Evolutionary conservation across 2,888 invertebrate species (phyloP).

Genomic region (Actias luna): DNA sequence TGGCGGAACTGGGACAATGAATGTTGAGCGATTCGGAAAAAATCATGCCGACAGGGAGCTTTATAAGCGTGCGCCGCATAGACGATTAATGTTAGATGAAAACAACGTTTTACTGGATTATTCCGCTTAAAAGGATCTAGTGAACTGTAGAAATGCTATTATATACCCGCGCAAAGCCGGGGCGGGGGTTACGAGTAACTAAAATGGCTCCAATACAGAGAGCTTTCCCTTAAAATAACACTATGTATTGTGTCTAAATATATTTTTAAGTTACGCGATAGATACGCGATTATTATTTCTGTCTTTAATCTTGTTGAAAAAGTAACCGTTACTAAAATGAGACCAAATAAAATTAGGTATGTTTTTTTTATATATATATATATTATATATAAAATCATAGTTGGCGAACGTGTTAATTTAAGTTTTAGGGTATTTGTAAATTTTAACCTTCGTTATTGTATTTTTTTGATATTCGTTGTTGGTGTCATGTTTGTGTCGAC

Average conservation of each 20-base stretch:
- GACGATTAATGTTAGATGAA: no score
- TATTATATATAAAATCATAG: no score
- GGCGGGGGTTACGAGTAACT: no score
- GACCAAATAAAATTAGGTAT: conserved; percentile 80
- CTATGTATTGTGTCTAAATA: not conserved
- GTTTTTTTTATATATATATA: conserved; percentile 56
- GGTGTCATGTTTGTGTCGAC: conserved; percentile 11
- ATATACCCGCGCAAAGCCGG: no score
- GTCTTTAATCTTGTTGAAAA: conserved; percentile 50
- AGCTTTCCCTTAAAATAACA: not conserved
- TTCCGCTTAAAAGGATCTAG: no score
- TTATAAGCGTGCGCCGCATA: no score
- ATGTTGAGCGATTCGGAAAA: no score
- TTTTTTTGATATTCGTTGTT: conserved; percentile 20
- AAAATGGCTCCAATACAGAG: not conserved
- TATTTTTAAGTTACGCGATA: conserved; percentile 5
- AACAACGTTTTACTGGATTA: no score
- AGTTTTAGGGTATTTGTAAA: conserved; percentile 75
- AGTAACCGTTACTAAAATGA: conserved; percentile 77
- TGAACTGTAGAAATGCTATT: no score
- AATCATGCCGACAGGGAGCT: no score
- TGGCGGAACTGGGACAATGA: no score
- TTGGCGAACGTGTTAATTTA: conserved; percentile 62
- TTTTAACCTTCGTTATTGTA: conserved; percentile 69
- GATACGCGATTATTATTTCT: conserved; percentile 18